Evolutionary conservation across 2,113 vertebrate genomes (phyloP), one percentile per base, ranked within the genome.

Genomic region (Arothron firmamentum): DNA sequence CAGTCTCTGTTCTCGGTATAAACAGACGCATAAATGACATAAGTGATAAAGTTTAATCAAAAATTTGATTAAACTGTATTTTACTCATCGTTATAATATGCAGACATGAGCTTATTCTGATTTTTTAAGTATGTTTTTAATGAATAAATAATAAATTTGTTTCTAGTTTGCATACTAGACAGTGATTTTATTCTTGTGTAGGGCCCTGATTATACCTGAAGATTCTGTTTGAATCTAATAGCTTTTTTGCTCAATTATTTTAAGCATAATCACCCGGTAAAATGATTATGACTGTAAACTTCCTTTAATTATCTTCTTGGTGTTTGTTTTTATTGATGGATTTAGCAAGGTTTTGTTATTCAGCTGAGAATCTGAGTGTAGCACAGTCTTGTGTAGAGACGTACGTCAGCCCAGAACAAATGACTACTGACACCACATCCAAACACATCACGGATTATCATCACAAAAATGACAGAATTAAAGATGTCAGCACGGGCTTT

Each of bases 1-100:
- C 76, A 88, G 91, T 90, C 90, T 90, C 87, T 93, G 88, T 93
- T 92, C 77, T 84, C 89, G 83, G 88, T 88, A 83, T 87, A 86
- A 88, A 78, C 83, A 85, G 78, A 79, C 65, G 77, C 61, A 77
- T 38, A 38, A 38, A 38, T 38, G 34, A 38, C 11, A 12, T 38
- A 4, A 9, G 34, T 38, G 6, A 38, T 38, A 38, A 38, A 38
- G 34, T 38, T 38, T 10, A 38, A 38, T 38, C 12, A 11, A 38
- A 9, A 38, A 1, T 38, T 12, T 1, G 9, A 10, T 38, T 2
- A 38, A 38, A 79, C 72, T 68, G 67, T 75, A 48, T 72, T 83
- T 72, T 66, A 75, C 11, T 38, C 2, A 38, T 38, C 4, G 9
- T 38, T 38, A n/a, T n/a, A n/a, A n/a, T n/a, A n/a, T n/a, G n/a